A percentile compares a stretch with the other conserved stretches of the same genome.
phyloP scores from a whole-genome alignment of 2,797 vertebrate species.

The Lacerta bilineata region DNA sequence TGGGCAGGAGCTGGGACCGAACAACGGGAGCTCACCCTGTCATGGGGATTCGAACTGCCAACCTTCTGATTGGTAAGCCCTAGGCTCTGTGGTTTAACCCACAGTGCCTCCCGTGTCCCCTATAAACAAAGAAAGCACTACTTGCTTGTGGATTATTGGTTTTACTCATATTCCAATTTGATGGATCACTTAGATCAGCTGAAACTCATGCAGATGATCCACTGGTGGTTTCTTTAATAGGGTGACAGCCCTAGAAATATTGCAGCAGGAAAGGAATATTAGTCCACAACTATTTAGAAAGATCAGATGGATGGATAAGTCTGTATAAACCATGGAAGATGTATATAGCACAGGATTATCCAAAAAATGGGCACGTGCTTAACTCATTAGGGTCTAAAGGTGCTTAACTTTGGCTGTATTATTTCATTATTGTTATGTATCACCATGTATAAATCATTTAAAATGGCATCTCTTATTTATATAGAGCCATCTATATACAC shows the following conservation, averaged over 20 bases:
- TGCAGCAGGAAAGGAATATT: not conserved
- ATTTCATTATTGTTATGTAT: too few relatives aligned
- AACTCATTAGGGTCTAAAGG: too few relatives aligned
- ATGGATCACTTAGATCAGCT: not conserved
- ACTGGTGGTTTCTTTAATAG: not conserved
- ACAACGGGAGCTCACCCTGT: too few relatives aligned
- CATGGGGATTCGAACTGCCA: too few relatives aligned
- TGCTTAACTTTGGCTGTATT: not conserved
- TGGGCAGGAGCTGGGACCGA: too few relatives aligned
- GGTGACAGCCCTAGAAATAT: not conserved
- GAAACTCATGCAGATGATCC: not conserved
- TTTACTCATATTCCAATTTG: not conserved
- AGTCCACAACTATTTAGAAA: not conserved
- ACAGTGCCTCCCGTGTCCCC: not conserved
- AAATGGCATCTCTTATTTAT: too few relatives aligned
- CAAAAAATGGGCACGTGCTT: not conserved
- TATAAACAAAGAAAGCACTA: not conserved
- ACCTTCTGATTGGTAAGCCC: too few relatives aligned
- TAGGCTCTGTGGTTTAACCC: too few relatives aligned
- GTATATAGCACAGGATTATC: not conserved
- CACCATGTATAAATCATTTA: too few relatives aligned
- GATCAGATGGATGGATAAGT: not conserved
- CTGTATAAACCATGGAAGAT: not conserved
- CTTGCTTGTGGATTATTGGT: not conserved
- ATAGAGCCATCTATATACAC: too few relatives aligned